These are phyloP conservation scores for Drosophila diplacantha DNA, from an alignment of 2,888 invertebrate genomes.

Conservation along the genomic window DNA sequence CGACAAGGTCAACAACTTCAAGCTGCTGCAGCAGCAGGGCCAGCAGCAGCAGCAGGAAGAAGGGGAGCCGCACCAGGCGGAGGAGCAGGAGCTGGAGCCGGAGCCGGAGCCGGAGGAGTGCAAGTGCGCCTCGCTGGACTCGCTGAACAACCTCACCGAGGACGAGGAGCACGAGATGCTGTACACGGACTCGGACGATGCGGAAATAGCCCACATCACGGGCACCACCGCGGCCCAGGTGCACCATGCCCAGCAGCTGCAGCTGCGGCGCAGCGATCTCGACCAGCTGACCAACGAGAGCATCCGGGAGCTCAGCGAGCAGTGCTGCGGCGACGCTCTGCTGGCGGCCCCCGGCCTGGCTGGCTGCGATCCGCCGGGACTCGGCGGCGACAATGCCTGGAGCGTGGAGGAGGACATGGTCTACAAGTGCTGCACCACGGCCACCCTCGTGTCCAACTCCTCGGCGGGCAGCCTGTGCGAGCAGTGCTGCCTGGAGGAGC, in stretches of 20 bases:
- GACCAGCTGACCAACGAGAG: conserved; percentile 76
- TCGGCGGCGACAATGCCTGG: conserved; percentile 73
- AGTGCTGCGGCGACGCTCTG: conserved; percentile 65
- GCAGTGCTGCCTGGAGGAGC: conserved; percentile 61
- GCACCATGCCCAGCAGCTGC: conserved; percentile 54
- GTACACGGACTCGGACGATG: conserved; percentile 83
- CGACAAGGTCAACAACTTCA: conserved; percentile 70
- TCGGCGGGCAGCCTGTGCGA: conserved; percentile 48
- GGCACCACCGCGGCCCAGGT: conserved; percentile 76
- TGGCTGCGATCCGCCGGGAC: conserved; percentile 46
- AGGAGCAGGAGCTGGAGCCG: conserved; percentile 1
- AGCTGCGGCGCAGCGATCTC: conserved; percentile 69
- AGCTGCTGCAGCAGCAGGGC: conserved; percentile 52
- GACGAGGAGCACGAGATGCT: conserved; percentile 80
- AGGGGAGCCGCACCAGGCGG: not conserved
- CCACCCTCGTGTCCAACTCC: conserved; percentile 27
- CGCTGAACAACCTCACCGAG: conserved; percentile 82
- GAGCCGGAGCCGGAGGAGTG: conserved; percentile 9
- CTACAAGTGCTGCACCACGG: conserved; percentile 59
- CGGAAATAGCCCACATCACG: conserved; percentile 81
- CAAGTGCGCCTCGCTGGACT: conserved; percentile 81
- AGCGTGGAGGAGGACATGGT: conserved; percentile 75
- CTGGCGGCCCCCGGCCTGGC: not conserved
- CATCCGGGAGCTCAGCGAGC: conserved; percentile 73
- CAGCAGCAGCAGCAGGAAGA: conserved; percentile 76